Base-by-base conservation (phyloP, 2,888 invertebrate genomes). In the Halictus quadricinctus region DNA sequence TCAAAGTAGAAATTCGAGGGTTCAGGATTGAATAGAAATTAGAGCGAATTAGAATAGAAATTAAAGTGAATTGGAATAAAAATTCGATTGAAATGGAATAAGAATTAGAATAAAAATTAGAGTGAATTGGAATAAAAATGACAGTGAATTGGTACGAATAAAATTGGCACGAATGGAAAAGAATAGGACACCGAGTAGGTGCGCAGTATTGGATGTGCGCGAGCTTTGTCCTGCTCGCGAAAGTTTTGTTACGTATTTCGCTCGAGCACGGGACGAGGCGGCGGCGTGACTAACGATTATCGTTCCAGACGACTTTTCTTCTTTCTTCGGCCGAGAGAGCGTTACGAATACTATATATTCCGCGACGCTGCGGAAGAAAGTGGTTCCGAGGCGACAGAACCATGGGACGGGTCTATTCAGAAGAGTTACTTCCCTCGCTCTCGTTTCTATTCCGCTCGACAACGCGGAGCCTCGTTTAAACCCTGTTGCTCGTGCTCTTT, bases 261-360 rank as follows among this genome's bases (percentile, higher is more conserved):
- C 81, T 72, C 43, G 36, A 21, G 36, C 69, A 54, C 70, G 60
- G 50, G 80, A 70, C 80, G 69, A 79, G 73, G 79, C 81, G 81
- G 80, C 79, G 73, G 58, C 74, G 82, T 75, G 82, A 81, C 83
- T 64, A 80, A 83, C 83, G 81, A 83, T 83, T 83, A 83, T 83
- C 70, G 75, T 41, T 79, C 36, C 54, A 18, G 29, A 46, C 72
- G 76, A 72, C 81, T 69, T 82, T 70, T 80, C 81, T 66, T 72
- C 72, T 69, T 69, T 69, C 69, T 69, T 69, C 69, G 69, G 64
- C 12, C 77, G 77, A 78, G 70, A 78, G 77, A 78, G 77, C 70
- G 77, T 78, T 77, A 41, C 76, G 76, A 77, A 77, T 77, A 77
- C 69, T 43, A 43, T 69, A 69, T 77, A 54, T 54, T 77, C 50